A percentile compares a stretch with the other conserved stretches of the same genome.
phyloP scores from a whole-genome alignment of 2,888 invertebrate species.

The Baronia brevicornis region DNA sequence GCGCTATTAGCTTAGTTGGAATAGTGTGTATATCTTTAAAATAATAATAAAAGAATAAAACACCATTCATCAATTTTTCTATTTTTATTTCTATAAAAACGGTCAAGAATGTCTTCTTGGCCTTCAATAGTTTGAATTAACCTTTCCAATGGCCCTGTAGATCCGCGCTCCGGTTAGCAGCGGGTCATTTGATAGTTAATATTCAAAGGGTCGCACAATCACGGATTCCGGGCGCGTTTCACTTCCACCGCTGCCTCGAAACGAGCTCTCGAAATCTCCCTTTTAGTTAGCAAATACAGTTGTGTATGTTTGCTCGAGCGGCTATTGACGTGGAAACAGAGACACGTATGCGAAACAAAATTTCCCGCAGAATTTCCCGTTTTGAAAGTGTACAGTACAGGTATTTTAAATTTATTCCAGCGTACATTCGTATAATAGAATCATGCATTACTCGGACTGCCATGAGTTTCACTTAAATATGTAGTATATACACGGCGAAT shows the following conservation, averaged over 20 bases:
- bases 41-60: no score
- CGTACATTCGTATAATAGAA: slow-evolving; percentile 5
- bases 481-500: slow-evolving; percentile 9
- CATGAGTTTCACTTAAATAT: slow-evolving; percentile 4
- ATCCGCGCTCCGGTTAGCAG: slow-evolving; percentile 53
- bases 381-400: not conserved
- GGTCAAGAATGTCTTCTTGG: no score
- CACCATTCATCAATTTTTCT: no score
- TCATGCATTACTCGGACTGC: slow-evolving; percentile 6
- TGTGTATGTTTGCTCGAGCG: slow-evolving; percentile 28
- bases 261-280: slow-evolving; percentile 39
- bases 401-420: slow-evolving; percentile 4
- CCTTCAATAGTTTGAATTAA: slow-evolving; percentile 51
- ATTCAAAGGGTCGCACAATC: slow-evolving; percentile 68
- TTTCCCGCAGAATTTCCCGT: slow-evolving; percentile 9
- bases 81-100: no score
- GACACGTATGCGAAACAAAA: slow-evolving; percentile 15
- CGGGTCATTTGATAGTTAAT: slow-evolving; percentile 68
- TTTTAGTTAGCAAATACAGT: slow-evolving; percentile 41
- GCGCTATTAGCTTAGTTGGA: no score
- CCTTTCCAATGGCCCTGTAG: slow-evolving; percentile 46
- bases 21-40: no score
- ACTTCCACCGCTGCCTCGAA: slow-evolving; percentile 34
- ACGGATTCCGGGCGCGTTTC: slow-evolving; percentile 60
- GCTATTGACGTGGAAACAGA: slow-evolving; percentile 14